Evolutionary conservation across 1,140 invertebrate genomes (phyloP).

Genomic region (Teleogryllus occipitalis): DNA sequence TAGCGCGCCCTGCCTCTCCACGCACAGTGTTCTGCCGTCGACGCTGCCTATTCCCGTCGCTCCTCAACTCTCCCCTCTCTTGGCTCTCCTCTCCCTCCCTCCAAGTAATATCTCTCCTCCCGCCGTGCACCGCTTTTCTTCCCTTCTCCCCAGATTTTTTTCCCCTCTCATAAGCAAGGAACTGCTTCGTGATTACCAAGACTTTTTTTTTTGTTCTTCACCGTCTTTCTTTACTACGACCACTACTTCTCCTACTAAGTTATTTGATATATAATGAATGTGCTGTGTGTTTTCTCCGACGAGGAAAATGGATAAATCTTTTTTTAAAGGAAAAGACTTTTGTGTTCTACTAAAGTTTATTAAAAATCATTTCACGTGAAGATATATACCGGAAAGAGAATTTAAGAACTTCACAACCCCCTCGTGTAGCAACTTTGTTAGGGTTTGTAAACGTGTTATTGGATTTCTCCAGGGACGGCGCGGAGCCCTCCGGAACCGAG

Average conservation of each 20-base stretch:
- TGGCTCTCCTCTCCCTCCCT: background rate
- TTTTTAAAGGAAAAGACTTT: background rate
- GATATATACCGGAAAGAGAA: background rate
- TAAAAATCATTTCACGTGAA: constrained; percentile 1
- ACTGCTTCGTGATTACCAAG: background rate
- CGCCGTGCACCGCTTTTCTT: background rate
- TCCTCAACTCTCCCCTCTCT: background rate
- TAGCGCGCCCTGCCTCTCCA: background rate
- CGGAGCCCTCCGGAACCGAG: background rate
- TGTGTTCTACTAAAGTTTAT: constrained; percentile 1
- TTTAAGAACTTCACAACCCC: background rate
- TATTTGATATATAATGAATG: constrained; percentile 2
- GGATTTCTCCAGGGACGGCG: background rate
- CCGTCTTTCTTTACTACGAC: background rate
- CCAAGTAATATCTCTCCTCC: background rate
- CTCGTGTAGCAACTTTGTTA: background rate
- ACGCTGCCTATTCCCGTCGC: background rate
- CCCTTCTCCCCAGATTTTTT: background rate
- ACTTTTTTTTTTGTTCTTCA: background rate
- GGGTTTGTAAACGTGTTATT: background rate
- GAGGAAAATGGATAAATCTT: background rate
- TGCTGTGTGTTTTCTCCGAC: background rate
- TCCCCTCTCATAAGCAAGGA: background rate
- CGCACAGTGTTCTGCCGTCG: background rate
- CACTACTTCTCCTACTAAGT: background rate